These are phyloP conservation scores for Habrosyne pyritoides DNA, from an alignment of 2,888 invertebrate species.

Conservation along the genomic window DNA sequence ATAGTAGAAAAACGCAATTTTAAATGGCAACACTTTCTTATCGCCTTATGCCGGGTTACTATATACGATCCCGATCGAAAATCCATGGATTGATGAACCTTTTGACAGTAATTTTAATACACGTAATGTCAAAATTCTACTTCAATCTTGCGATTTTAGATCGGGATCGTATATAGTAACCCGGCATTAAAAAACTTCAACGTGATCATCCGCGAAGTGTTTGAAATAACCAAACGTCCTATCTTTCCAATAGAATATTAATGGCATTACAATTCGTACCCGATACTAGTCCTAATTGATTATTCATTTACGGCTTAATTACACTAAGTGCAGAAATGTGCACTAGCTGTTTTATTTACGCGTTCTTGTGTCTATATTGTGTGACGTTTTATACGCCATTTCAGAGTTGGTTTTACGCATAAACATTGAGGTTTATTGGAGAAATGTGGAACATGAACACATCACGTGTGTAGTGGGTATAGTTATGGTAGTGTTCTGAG, in stretches of 20 bases:
- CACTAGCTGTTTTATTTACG: neutral
- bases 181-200: too few relatives aligned
- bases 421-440: neutral
- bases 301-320: slow-evolving; percentile 37
- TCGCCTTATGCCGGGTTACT: too few relatives aligned
- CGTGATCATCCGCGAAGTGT: neutral
- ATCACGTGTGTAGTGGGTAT: neutral
- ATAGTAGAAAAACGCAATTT: too few relatives aligned
- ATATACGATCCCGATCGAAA: too few relatives aligned
- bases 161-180: too few relatives aligned
- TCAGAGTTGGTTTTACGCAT: neutral
- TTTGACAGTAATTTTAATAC: too few relatives aligned
- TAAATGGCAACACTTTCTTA: too few relatives aligned
- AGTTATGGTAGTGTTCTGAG: neutral
- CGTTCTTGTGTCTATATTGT: slow-evolving; percentile 18
- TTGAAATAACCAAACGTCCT: too few relatives aligned
- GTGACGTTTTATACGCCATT: slow-evolving; percentile 8
- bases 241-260: neutral
- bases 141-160: too few relatives aligned
- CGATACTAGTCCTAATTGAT: slow-evolving; percentile 20
- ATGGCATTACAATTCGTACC: neutral
- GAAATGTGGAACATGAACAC: neutral
- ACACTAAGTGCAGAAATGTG: slow-evolving; percentile 25
- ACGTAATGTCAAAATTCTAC: too few relatives aligned
- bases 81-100: too few relatives aligned